Evolutionary conservation across 2,113 vertebrate genomes (phyloP).

Genomic region (Acrocephalus kingi): DNA sequence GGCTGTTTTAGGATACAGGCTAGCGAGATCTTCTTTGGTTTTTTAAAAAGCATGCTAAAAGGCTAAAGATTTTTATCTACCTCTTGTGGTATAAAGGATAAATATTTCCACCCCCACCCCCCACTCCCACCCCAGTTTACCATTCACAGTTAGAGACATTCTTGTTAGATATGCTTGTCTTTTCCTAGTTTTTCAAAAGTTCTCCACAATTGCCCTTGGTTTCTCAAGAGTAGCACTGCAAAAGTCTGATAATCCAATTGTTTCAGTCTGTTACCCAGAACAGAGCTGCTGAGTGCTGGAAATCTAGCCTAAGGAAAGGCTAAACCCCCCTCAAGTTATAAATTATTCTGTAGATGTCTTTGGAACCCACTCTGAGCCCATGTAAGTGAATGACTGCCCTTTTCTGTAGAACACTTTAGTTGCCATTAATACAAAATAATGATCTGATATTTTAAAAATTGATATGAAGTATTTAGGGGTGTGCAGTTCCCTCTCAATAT

Average conservation of each 20-base stretch:
- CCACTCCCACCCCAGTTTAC: not conserved
- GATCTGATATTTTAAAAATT: not conserved
- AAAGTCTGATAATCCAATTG: not conserved
- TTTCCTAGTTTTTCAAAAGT: not conserved
- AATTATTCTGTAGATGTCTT: not conserved
- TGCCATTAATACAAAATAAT: not conserved
- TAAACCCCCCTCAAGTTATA: not conserved
- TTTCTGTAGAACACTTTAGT: not conserved
- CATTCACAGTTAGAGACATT: not conserved
- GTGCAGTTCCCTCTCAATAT: not conserved
- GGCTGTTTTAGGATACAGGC: not conserved
- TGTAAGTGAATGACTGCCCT: not conserved
- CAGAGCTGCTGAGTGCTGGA: not conserved
- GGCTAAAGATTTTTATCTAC: not conserved
- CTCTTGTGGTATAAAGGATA: not conserved
- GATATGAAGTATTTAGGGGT: not conserved
- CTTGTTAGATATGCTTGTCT: not conserved
- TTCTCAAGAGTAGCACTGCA: not conserved
- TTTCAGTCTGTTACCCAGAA: not conserved
- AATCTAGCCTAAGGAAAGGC: not conserved
- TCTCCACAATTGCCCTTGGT: not conserved
- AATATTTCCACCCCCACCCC: rapidly evolving
- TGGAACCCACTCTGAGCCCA: not conserved
- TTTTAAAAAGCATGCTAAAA: not conserved
- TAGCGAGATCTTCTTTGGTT: not conserved